phyloP scores from a whole-genome alignment of 2,113 vertebrate species.

The Tapirus terrestris region DNA sequence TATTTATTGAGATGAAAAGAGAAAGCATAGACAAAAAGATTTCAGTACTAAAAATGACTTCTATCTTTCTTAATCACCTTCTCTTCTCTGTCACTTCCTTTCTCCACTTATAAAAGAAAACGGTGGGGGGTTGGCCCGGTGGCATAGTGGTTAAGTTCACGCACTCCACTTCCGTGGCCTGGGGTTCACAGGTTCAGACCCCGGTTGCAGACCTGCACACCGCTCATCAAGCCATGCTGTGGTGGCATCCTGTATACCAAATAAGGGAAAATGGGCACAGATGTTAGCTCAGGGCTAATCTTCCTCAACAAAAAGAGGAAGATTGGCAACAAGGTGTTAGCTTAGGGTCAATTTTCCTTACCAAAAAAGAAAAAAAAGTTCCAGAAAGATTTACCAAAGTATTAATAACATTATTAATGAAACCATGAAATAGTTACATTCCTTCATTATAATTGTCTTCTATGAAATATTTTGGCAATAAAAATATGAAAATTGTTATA shows the following conservation, averaged over 20 bases:
- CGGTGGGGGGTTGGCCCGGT: too few relatives aligned
- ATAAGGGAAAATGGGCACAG: too few relatives aligned
- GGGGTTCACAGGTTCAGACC: too few relatives aligned
- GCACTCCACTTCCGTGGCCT: too few relatives aligned
- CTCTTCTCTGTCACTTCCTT: neutral
- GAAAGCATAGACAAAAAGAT: neutral
- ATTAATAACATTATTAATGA: neutral
- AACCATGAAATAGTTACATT: neutral
- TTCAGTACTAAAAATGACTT: neutral
- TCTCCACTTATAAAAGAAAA: neutral
- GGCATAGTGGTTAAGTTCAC: too few relatives aligned
- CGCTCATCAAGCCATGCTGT: too few relatives aligned
- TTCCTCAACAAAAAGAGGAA: too few relatives aligned
- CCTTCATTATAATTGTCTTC: neutral
- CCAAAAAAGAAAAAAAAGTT: neutral
- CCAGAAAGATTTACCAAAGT: neutral
- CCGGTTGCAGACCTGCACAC: too few relatives aligned
- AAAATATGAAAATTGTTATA: neutral
- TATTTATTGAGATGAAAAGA: neutral
- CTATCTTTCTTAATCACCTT: neutral
- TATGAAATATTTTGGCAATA: constrained; percentile 3
- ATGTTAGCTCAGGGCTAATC: too few relatives aligned
- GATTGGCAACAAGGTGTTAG: too few relatives aligned
- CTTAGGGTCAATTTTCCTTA: too few relatives aligned
- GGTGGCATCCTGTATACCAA: too few relatives aligned